Percentiles rank a stretch among this genome's conserved stretches.
Evolutionary conservation across 2,797 vertebrate species (phyloP).

Genomic region (Cryptoprocta ferox): DNA sequence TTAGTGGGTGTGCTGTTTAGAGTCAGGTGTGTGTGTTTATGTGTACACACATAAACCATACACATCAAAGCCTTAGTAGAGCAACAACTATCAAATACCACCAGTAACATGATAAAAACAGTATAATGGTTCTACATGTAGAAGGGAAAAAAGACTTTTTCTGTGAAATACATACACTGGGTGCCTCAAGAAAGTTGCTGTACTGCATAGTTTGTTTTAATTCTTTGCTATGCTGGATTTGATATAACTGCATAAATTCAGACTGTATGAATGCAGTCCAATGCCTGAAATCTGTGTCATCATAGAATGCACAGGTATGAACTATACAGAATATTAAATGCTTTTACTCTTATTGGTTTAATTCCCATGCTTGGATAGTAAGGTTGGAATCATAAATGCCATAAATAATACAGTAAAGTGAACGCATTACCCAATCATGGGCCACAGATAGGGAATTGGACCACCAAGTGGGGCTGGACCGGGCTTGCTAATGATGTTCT

Average conservation of each 20-base stretch:
- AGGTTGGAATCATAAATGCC: neutral
- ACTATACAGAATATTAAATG: neutral
- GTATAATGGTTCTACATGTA: neutral
- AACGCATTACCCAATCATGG: neutral
- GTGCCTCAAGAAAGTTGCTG: neutral
- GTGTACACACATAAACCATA: neutral
- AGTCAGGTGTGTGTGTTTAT: too few species aligned
- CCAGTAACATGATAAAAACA: neutral
- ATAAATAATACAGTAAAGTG: neutral
- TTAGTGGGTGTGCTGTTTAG: neutral
- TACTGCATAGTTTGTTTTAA: neutral
- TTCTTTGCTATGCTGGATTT: neutral
- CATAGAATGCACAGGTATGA: slow-evolving; percentile 3
- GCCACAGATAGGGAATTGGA: too few species aligned
- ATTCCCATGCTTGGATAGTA: slow-evolving; percentile 2
- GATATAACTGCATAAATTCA: slow-evolving; percentile 4
- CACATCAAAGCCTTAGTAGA: neutral
- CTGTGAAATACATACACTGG: neutral
- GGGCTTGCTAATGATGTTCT: accelerated
- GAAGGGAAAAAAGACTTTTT: neutral
- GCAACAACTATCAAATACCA: neutral
- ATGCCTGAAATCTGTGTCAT: neutral
- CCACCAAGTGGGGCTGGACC: neutral
- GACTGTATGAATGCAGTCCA: neutral
- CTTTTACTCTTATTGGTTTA: slow-evolving; percentile 1